These are phyloP conservation scores for Stegodyphus mimosarum DNA, from an alignment of 1,140 invertebrate species.

Conservation along the genomic window DNA sequence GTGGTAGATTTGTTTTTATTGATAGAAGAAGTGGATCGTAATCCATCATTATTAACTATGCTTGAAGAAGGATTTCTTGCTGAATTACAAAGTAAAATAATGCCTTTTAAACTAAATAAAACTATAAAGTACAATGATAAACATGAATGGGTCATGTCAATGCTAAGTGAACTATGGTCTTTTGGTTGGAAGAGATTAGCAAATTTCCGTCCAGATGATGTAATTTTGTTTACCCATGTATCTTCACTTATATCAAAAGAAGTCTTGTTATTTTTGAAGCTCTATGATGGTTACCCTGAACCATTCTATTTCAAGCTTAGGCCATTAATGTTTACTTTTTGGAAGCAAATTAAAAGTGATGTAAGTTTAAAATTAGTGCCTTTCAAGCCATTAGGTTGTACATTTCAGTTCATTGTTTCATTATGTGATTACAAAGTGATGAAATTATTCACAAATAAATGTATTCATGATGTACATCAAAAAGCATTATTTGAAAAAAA, in stretches of 20 bases:
- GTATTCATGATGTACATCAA: background rate
- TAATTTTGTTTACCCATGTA: constrained; percentile 49
- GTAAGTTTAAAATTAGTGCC: constrained; percentile 10
- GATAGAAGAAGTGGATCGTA: constrained; percentile 4
- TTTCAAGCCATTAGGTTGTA: constrained; percentile 42
- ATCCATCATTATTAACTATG: constrained; percentile 22
- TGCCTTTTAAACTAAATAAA: constrained; percentile 21
- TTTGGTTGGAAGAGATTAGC: constrained; percentile 37
- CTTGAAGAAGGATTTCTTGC: constrained; percentile 42
- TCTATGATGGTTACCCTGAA: constrained; percentile 58
- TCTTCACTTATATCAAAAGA: constrained; percentile 53
- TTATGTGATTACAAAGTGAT: constrained; percentile 38
- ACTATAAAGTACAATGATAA: background rate
- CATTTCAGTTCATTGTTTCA: constrained; percentile 34
- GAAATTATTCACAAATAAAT: constrained; percentile 27
- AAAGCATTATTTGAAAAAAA: constrained; percentile 20
- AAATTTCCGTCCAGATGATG: constrained; percentile 62
- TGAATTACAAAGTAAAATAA: constrained; percentile 55
- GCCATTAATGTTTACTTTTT: constrained; percentile 50
- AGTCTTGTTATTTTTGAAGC: constrained; percentile 59
- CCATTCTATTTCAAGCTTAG: constrained; percentile 53
- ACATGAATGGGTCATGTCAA: constrained; percentile 8
- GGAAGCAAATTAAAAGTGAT: constrained; percentile 11
- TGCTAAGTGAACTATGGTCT: constrained; percentile 45
- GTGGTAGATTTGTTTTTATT: constrained; percentile 43